phyloP scores from a whole-genome alignment of 30 jellyfish, hydroid and myxozoan species.

The Pseudorhiza aurosa region DNA sequence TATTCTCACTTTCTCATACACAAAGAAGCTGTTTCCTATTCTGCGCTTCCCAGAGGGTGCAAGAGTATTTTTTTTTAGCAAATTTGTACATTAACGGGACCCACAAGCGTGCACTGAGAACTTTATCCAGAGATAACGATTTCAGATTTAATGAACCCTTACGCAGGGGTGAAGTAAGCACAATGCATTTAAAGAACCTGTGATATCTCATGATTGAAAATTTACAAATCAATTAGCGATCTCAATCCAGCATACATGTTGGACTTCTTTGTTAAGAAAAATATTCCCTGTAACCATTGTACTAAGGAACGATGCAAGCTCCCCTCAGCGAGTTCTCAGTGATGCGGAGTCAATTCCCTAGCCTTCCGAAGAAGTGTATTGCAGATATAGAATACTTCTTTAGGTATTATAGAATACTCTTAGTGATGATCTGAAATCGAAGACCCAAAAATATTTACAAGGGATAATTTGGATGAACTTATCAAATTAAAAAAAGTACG shows the following conservation, averaged over 20 bases:
- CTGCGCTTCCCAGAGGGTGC: too few species aligned
- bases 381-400: too few species aligned
- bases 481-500: too few species aligned
- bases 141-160: neutral
- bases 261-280: conserved; percentile 14
- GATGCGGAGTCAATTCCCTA: conserved; percentile 10
- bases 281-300: conserved; percentile 3
- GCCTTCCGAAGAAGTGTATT: conserved; percentile 10
- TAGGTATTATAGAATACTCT: neutral
- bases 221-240: conserved; percentile 11
- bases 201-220: conserved; percentile 1
- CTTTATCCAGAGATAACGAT: neutral
- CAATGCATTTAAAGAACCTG: conserved; percentile 11
- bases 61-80: too few species aligned
- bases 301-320: conserved; percentile 26
- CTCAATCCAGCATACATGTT: conserved; percentile 33
- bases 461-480: too few species aligned
- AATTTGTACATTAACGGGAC: neutral
- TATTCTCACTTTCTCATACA: too few species aligned
- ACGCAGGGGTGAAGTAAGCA: neutral
- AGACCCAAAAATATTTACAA: neutral
- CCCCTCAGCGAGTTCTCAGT: conserved; percentile 34
- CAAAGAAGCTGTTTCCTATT: too few species aligned
- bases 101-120: conserved; percentile 1
- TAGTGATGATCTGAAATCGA: neutral